Base-by-base conservation (phyloP, 2,888 invertebrate genomes). In the Linyphia triangularis region DNA sequence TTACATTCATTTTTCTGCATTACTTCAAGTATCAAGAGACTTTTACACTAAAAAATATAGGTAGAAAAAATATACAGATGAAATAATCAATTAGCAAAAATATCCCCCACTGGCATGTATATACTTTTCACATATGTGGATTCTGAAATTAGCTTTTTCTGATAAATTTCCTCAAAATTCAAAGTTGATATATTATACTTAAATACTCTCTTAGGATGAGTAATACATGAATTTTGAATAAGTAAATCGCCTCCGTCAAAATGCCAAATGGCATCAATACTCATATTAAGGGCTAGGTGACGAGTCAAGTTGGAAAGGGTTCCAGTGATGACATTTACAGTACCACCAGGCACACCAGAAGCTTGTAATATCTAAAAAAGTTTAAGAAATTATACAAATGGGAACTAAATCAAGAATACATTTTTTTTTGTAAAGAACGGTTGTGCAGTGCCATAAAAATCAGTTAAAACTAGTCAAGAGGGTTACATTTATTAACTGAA, bases 41-140 rank as follows among this genome's bases (percentile, higher is more conserved):
- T n/a, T n/a, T n/a, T n/a, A n/a, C n/a, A n/a, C n/a, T n/a, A n/a
- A n/a, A n/a, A n/a, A n/a, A n/a, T n/a, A n/a, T n/a, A n/a, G n/a
- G n/a, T n/a, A n/a, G n/a, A n/a, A n/a, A n/a, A n/a, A n/a, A n/a
- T n/a, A n/a, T n/a, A n/a, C n/a, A n/a, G n/a, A 13, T n/a, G n/a
- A 13, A 16, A 51, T 10, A 24, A 79, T 88, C 91, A 93, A 90
- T 93, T 93, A 22, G 93, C 93, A 92, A 92, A 93, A 22, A 93
- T 93, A 61, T 93, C 93, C 13, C 93, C 93, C 93, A 93, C 93
- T 10, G 93, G 93, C 4, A 93, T 91, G 93, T 93, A 93, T 82
- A 93, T 92, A 77, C 93, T 93, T 90, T 93, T 93, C 51, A 91
- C 91, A 85, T 93, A 92, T 6, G 92, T 91, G 0, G 93, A 91